Evolutionary conservation across 2,113 vertebrate genomes (phyloP).

Genomic region (Choloepus hoffmanni): DNA sequence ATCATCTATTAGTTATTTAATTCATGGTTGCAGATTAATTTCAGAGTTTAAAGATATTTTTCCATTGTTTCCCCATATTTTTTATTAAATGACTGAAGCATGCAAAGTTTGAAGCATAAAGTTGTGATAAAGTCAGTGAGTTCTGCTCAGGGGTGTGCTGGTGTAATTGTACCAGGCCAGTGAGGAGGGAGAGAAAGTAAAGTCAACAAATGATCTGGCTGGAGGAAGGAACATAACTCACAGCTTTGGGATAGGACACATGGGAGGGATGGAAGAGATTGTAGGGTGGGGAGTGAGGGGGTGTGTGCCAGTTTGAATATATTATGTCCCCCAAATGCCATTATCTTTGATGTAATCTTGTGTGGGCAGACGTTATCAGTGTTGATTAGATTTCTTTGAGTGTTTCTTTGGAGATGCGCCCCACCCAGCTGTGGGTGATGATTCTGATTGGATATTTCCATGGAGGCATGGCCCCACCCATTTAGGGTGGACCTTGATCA

Average conservation of each 20-base stretch:
- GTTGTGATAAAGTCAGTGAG: background rate
- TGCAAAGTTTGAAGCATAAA: background rate
- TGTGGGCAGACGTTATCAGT: too few species aligned
- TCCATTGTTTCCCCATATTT: background rate
- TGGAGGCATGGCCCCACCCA: too few species aligned
- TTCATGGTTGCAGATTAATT: background rate
- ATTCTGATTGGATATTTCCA: too few species aligned
- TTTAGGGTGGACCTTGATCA: too few species aligned
- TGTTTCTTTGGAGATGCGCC: too few species aligned
- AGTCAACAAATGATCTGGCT: background rate
- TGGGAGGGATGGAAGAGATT: background rate
- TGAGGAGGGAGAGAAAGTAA: background rate
- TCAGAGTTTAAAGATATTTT: background rate
- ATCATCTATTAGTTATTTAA: background rate
- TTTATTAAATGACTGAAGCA: constrained; percentile 13
- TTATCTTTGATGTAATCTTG: too few species aligned
- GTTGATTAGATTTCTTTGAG: too few species aligned
- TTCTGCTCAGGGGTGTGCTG: background rate
- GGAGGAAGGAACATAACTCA: background rate
- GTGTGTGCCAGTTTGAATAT: too few species aligned
- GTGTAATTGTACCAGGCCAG: background rate
- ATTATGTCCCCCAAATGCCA: too few species aligned
- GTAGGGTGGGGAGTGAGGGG: background rate
- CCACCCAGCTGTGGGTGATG: too few species aligned
- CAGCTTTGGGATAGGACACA: background rate